Conservation (phyloP, 2,113 vertebrate genomes). For the Piaya cayana region DNA sequence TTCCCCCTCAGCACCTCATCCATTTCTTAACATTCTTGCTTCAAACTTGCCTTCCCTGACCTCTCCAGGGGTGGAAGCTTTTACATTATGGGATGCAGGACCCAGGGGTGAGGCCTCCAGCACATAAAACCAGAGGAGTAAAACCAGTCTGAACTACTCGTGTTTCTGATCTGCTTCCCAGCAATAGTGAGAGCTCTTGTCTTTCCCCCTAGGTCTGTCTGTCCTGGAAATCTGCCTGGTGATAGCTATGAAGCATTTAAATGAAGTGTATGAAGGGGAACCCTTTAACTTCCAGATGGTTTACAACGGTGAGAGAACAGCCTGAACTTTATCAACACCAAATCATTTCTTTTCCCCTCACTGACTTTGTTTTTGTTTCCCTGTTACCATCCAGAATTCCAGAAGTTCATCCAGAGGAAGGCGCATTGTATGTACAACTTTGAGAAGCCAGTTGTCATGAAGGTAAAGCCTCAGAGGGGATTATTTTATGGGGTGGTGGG, state of each 20-base stretch:
- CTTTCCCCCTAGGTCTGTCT: conserved; percentile 84
- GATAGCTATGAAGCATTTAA: conserved; percentile 97
- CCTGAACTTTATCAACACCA: rapidly evolving
- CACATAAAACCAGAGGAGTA: rapidly evolving
- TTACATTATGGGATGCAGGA: no score
- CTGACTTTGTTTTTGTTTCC: background rate
- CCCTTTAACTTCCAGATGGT: conserved; percentile 99
- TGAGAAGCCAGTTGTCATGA: conserved; percentile 92
- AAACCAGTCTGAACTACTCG: background rate
- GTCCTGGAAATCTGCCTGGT: conserved; percentile 94
- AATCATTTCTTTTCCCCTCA: rapidly evolving
- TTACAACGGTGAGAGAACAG: conserved; percentile 86
- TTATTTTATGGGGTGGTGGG: rapidly evolving
- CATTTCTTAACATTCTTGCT: background rate
- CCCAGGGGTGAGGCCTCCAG: background rate
- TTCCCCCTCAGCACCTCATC: no score
- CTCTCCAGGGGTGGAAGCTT: rapidly evolving
- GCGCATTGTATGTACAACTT: conserved; percentile 92
- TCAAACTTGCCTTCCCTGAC: background rate
- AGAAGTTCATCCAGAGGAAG: conserved; percentile 95
- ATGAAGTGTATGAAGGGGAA: conserved; percentile 91
- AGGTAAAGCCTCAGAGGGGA: conserved; percentile 76
- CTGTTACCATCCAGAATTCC: conserved; percentile 82
- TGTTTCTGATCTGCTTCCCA: background rate
- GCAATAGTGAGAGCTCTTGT: background rate